Evolutionary conservation across 1,140 invertebrate species (phyloP), one percentile per base, ranked within the genome.

Genomic region (Cyclina sinensis): DNA sequence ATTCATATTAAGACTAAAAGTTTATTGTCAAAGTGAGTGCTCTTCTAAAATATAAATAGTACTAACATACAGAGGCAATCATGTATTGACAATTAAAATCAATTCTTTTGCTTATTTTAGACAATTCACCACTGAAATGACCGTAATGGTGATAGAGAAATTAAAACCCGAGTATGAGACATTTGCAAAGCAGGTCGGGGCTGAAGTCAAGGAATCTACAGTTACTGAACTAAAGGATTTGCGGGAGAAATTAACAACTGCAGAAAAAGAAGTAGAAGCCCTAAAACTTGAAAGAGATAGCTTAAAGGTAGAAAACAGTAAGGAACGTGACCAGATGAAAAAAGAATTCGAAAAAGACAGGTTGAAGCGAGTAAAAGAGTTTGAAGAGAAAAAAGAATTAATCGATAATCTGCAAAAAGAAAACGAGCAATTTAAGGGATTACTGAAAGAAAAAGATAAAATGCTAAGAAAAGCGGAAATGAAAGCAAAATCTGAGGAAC

Each of bases 371-470:
- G n/a, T 82, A 12, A 82, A 82, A n/a, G 80, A 82, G 24, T 62
- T 46, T 46, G 59, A 62, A 65, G 59, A 82, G 43, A 65, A 68
- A 35, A 82, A 62, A 2, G 80, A 82, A 30, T 27, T 59, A 18
- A 82, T 82, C 24, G 80, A 82, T n/a, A 82, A 46, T 39, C 39
- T 82, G 11, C 35, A 65, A 18, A 43, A 21, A 30, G 80, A 39
- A 37, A 68, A 65, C 18, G 57, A 65, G 1, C 51, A 82, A 18
- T 30, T 65, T 16, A 37, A 82, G n/a, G n/a, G 21, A 16, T 14
- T 59, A 7, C n/a, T 82, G 54, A 82, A 82, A 43, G 80, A 82
- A 14, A 82, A 82, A 68, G 80, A 82, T 43, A 82, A 82, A 48
- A 24, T 62, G 30, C 16, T 82, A 1, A 57, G 30, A 24, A 82